Evolutionary conservation across 1,140 invertebrate species (phyloP), one percentile per base, ranked within the genome.

Genomic region (Aphelinus certus): DNA sequence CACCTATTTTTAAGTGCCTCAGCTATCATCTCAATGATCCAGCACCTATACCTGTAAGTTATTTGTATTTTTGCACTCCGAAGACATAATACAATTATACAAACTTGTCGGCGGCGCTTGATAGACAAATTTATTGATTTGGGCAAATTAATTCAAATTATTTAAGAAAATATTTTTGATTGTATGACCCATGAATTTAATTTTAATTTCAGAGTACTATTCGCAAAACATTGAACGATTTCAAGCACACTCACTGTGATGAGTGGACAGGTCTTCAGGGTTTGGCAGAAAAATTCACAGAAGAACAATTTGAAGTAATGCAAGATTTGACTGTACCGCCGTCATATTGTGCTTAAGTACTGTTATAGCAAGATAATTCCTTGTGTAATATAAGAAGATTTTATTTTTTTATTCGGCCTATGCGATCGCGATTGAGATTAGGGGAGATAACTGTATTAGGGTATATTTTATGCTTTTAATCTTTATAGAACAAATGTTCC

Each of bases 271-370:
- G 72, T n/a, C 63, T 73, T 66, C 47, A 67, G 60, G 91, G 92
- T 65, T 95, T 97, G 7, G 94, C 96, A 76, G 89, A 93, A 72
- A 93, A 94, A 82, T 97, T 98, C 81, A 96, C 94, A 3, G 95
- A 97, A 84, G 94, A 97, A 79, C 96, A 98, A 85, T 88, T 98
- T 3, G 91, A 91, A 48, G 87, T 96, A 45, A 88, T 98, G 5
- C 95, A 94, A 55, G 95, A 98, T 87, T 89, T 98, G 56, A 92
- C 95, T 4, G 94, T 97, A 45, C 97, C 96, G 49, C 96, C 96
- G 0, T 93, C 93, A 56, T 96, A 98, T 87, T 93, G 92, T 84
- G 92, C 92, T 43, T 88, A 81, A 26, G 26, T 26, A 26, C 26
- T 26, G 26, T 26, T 26, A 26, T 26, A 26, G 26, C 26, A 26